Conservation (phyloP, 2,113 vertebrate genomes). For the Saguinus imperator region DNA sequence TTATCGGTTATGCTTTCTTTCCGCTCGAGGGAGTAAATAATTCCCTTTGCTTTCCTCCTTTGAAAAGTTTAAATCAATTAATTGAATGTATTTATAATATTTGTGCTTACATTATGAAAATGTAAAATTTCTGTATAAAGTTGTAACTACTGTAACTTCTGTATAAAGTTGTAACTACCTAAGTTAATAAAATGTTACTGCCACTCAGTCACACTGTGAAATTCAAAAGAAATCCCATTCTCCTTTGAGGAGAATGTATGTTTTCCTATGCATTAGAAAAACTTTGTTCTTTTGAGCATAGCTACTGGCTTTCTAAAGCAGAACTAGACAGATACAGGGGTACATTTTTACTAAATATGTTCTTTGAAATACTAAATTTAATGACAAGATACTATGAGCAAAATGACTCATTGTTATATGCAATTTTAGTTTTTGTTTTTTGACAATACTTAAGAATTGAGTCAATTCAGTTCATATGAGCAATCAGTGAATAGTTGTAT, state of each 20-base stretch:
- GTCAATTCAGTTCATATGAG: constrained; percentile 3
- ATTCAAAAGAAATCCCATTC: neutral
- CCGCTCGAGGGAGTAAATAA: neutral
- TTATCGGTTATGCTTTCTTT: neutral
- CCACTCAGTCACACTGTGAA: neutral
- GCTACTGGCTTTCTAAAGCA: neutral
- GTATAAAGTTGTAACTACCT: neutral
- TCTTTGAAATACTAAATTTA: neutral
- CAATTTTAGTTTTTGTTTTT: constrained; percentile 49
- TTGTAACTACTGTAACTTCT: neutral
- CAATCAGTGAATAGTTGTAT: neutral
- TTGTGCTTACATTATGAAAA: constrained; percentile 10
- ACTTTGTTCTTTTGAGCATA: neutral
- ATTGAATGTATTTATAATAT: neutral
- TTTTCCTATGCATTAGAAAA: neutral
- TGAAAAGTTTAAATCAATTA: neutral
- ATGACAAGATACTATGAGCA: neutral
- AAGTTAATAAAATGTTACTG: neutral
- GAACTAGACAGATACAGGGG: neutral
- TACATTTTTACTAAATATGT: neutral
- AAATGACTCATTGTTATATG: constrained; percentile 17
- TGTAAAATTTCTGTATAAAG: neutral
- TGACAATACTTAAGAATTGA: constrained; percentile 10
- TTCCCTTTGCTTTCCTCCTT: neutral
- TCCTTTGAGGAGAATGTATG: neutral